Evolutionary conservation across 2,888 invertebrate genomes (phyloP).

Genomic region (Microctonus brassicae): DNA sequence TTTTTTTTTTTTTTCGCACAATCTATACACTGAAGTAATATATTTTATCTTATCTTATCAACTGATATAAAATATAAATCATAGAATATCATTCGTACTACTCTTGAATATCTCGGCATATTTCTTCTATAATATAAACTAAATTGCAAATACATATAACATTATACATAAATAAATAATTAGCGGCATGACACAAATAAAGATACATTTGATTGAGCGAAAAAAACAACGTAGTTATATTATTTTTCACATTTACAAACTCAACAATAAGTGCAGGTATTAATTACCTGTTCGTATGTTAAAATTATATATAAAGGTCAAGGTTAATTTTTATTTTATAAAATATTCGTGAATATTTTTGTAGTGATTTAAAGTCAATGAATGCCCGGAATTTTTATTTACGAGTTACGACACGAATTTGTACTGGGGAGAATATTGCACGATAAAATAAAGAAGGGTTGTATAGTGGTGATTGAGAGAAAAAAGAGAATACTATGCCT

Average conservation of each 20-base stretch:
- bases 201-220: neutral
- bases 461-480: neutral
- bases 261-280: neutral
- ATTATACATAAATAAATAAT: neutral
- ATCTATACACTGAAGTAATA: neutral
- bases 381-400: neutral
- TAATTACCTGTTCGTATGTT: neutral
- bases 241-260: neutral
- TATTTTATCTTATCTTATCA: neutral
- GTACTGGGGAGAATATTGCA: neutral
- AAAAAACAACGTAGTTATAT: neutral
- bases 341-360: neutral
- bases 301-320: neutral
- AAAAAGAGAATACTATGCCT: neutral
- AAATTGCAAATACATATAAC: neutral
- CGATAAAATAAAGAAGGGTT: neutral
- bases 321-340: neutral
- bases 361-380: neutral
- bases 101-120: neutral
- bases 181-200: too few relatives aligned
- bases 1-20: neutral
- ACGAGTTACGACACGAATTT: neutral
- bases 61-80: neutral
- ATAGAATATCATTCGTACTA: neutral
- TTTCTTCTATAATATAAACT: neutral